A percentile compares a stretch with the other conserved stretches of the same genome.
These are phyloP conservation scores for Drosophila ercepeae DNA, from an alignment of 1,140 invertebrate species.

Conservation along the genomic window DNA sequence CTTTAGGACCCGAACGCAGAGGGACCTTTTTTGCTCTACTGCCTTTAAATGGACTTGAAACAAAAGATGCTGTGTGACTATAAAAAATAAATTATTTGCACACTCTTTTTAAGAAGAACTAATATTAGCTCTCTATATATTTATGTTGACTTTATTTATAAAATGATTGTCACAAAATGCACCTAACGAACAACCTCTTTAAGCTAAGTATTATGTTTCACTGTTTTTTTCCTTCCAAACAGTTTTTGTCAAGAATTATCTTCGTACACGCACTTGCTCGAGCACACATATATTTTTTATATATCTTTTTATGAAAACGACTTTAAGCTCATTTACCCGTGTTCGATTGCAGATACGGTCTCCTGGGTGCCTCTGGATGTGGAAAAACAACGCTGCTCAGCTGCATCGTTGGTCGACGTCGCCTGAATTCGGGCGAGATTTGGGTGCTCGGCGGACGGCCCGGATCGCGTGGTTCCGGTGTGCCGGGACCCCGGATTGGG, in stretches of 20 bases:
- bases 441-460: conserved; percentile 94
- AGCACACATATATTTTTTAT: neutral
- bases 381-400: conserved; percentile 94
- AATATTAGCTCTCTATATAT: too few species aligned
- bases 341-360: conserved; percentile 89
- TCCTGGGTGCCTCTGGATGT: conserved; percentile 93
- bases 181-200: too few species aligned
- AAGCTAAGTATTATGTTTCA: too few species aligned
- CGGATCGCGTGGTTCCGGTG: conserved; percentile 91
- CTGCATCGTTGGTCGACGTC: conserved; percentile 93
- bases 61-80: neutral
- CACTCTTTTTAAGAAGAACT: too few species aligned
- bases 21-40: neutral
- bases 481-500: conserved; percentile 90
- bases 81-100: neutral
- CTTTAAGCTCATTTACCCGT: conserved; percentile 8
- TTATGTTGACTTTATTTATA: too few species aligned
- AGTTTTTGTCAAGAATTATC: neutral
- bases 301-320: conserved; percentile 51
- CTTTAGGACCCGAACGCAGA: neutral
- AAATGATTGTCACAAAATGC: too few species aligned
- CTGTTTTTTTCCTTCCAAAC: neutral
- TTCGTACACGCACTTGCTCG: neutral
- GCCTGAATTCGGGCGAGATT: conserved; percentile 93
- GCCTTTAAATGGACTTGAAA: neutral